Conservation (phyloP, 2,797 vertebrate species). For the Mus minutoides region DNA sequence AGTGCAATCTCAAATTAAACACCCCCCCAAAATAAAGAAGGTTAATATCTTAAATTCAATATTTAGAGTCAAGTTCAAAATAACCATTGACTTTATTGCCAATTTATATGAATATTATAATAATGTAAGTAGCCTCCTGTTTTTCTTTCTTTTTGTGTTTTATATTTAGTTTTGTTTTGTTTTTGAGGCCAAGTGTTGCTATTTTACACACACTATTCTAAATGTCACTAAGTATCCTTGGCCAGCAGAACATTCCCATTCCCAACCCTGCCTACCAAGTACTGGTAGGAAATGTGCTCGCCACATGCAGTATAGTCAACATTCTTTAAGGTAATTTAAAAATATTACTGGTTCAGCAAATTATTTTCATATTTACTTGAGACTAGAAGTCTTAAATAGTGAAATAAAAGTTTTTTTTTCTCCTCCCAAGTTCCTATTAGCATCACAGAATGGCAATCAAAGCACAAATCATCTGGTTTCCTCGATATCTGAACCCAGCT, state of each 20-base stretch:
- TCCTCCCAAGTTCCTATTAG: not conserved
- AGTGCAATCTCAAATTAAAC: not conserved
- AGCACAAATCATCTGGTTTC: not conserved
- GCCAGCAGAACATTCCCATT: too few species aligned
- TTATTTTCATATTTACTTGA: constrained; percentile 17
- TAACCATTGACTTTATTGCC: not conserved
- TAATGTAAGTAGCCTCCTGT: not conserved
- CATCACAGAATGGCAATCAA: not conserved
- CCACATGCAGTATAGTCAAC: not conserved
- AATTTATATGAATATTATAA: constrained; percentile 8
- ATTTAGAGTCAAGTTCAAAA: constrained; percentile 58
- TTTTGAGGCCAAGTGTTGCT: not conserved
- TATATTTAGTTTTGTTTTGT: not conserved
- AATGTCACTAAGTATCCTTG: not conserved
- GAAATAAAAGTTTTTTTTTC: not conserved
- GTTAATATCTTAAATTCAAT: constrained; percentile 16
- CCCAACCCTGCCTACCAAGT: not conserved
- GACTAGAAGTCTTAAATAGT: not conserved
- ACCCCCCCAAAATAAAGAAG: not conserved
- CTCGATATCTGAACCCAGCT: not conserved
- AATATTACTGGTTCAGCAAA: not conserved
- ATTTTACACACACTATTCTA: not conserved
- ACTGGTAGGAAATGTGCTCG: too few species aligned
- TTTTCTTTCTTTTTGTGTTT: not conserved
- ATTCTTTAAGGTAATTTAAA: constrained; percentile 40